phyloP scores from a whole-genome alignment of 2,888 invertebrate genomes.

The Augiades crinisus region DNA sequence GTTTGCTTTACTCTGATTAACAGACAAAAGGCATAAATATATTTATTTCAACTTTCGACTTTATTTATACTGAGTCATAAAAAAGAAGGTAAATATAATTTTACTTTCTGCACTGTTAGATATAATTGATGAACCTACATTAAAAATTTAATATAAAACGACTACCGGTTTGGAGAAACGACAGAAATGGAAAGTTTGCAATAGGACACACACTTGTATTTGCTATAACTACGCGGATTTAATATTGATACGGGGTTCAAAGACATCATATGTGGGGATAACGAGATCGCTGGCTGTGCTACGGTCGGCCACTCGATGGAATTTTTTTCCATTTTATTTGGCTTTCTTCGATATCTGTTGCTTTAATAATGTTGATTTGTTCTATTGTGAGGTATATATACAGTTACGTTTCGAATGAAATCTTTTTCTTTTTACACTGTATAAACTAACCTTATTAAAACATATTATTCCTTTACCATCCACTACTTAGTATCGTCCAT shows the following conservation, averaged over 20 bases:
- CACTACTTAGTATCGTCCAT: too few relatives aligned
- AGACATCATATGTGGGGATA: constrained; percentile 23
- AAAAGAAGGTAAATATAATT: too few relatives aligned
- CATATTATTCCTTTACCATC: too few relatives aligned
- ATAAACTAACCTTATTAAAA: too few relatives aligned
- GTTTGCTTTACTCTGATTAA: too few relatives aligned
- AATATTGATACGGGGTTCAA: constrained; percentile 21
- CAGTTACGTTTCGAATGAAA: background rate
- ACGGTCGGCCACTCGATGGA: constrained; percentile 10
- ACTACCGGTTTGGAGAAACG: too few relatives aligned
- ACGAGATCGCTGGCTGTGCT: constrained; percentile 14
- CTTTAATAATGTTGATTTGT: constrained; percentile 1
- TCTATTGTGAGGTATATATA: background rate
- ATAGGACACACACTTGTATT: background rate
- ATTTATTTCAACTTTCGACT: too few relatives aligned
- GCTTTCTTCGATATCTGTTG: constrained; percentile 5
- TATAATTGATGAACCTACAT: too few relatives aligned
- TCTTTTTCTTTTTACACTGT: background rate
- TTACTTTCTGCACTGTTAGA: too few relatives aligned
- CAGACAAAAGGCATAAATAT: too few relatives aligned
- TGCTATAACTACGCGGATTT: constrained; percentile 7
- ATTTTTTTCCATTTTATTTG: constrained; percentile 2
- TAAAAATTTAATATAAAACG: too few relatives aligned
- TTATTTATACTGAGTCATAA: too few relatives aligned
- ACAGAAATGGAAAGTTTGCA: background rate